These are phyloP conservation scores for Patiria pectinifera DNA, from an alignment of 53 echinoderm and acorn worm genomes.

Conservation along the genomic window DNA sequence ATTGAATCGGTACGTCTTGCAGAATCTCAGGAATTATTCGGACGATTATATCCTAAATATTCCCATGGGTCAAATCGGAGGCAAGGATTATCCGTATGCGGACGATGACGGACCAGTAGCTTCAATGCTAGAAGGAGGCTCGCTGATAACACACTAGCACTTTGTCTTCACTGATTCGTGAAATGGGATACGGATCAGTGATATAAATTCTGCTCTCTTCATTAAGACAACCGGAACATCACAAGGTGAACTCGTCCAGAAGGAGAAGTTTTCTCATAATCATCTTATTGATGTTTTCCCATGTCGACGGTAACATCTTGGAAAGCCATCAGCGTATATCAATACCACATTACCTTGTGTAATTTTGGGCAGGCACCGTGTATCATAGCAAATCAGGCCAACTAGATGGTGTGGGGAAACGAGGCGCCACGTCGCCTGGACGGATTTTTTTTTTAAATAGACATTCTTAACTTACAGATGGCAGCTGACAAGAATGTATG, in stretches of 20 bases:
- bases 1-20: not conserved
- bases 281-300: not conserved
- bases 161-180: not conserved
- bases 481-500: no score
- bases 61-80: not conserved
- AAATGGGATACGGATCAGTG: slow-evolving; percentile 36
- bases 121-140: not conserved
- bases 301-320: slow-evolving; percentile 10
- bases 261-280: slow-evolving; percentile 1
- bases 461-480: no score
- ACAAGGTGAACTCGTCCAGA: not conserved
- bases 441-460: no score
- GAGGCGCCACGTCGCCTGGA: no score
- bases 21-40: not conserved
- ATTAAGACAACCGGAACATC: slow-evolving; percentile 1
- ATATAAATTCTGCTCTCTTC: not conserved
- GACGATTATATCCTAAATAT: not conserved
- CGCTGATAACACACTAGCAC: not conserved
- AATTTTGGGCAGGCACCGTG: not conserved
- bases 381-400: not conserved
- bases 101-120: not conserved
- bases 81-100: not conserved
- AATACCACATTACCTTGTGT: not conserved
- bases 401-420: not conserved
- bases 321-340: not conserved